Percentiles rank a stretch among this genome's conserved stretches.
Conservation (phyloP, 2,797 vertebrate species). For the Darevskia nairensis region DNA sequence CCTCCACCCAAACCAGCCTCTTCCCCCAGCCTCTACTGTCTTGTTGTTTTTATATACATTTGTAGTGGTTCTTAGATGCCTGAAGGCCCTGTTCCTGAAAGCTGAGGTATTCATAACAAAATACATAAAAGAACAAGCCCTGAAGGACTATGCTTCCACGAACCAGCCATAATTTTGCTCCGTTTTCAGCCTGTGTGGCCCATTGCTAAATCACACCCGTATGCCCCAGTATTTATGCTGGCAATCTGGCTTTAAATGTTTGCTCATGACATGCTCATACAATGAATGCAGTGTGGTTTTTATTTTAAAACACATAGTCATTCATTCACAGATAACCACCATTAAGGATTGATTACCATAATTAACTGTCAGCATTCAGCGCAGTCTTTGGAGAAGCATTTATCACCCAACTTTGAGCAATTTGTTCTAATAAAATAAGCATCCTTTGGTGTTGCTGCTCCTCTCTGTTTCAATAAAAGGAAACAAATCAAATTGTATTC, state of each 20-base stretch:
- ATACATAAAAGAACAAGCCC: not conserved
- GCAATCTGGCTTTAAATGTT: not conserved
- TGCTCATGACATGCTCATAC: not conserved
- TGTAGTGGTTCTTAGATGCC: not conserved
- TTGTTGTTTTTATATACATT: not conserved
- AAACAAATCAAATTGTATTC: conserved; percentile 39
- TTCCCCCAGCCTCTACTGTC: not conserved
- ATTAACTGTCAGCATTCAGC: conserved; percentile 25
- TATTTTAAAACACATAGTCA: conserved; percentile 12
- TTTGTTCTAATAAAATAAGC: conserved; percentile 33
- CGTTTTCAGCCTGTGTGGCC: not conserved
- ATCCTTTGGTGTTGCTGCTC: conserved; percentile 36
- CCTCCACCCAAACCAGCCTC: too few relatives aligned
- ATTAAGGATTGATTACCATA: conserved; percentile 22
- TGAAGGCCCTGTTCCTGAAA: not conserved
- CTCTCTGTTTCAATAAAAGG: conserved; percentile 46
- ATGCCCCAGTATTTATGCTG: not conserved
- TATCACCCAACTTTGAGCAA: conserved; percentile 32
- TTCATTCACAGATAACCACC: conserved; percentile 2
- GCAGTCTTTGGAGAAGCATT: conserved; percentile 7
- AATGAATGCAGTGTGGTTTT: not conserved
- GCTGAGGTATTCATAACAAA: not conserved
- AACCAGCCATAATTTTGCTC: not conserved
- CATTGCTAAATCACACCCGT: not conserved
- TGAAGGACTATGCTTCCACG: not conserved